A percentile compares a stretch with the other conserved stretches of the same genome.
These are phyloP conservation scores for Blastomussa wellsi DNA, from an alignment of 92 coral and sea anemone species.

Conservation along the genomic window DNA sequence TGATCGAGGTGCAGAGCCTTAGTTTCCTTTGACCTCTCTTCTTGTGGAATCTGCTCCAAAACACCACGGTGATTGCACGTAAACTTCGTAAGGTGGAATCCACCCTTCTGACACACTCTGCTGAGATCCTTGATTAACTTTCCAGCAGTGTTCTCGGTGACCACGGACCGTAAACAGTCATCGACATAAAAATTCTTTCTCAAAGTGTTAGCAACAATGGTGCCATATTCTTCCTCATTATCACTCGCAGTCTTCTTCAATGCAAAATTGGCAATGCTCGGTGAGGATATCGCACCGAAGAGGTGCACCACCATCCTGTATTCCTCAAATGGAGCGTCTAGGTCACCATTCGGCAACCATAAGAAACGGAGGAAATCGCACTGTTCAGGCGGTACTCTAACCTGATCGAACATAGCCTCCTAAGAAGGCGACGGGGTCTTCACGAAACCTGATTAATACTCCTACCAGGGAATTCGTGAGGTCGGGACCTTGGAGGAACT, in stretches of 20 bases:
- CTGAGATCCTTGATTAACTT: constrained; percentile 35
- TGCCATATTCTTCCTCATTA: constrained; percentile 32
- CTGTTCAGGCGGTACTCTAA: constrained; percentile 48
- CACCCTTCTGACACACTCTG: constrained; percentile 31
- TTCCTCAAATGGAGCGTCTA: constrained; percentile 33
- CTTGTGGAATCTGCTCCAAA: constrained; percentile 43
- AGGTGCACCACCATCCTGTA: constrained; percentile 59
- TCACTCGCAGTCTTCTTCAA: constrained; percentile 46
- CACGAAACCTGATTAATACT: constrained; percentile 42
- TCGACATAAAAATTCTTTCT: constrained; percentile 63
- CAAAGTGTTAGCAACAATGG: constrained; percentile 34
- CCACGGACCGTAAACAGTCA: constrained; percentile 57
- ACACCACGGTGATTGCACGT: constrained; percentile 43
- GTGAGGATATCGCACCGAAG: constrained; percentile 61
- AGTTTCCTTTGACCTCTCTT: constrained; percentile 45
- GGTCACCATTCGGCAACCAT: constrained; percentile 51
- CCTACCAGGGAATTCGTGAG: constrained; percentile 56
- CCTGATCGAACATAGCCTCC: constrained; percentile 66
- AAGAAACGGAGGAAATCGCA: constrained; percentile 42
- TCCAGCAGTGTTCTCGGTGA: constrained; percentile 35
- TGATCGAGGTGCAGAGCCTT: constrained; percentile 32
- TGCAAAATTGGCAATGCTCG: too few species aligned
- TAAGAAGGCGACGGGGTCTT: constrained; percentile 63
- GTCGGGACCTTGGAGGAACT: constrained; percentile 57
- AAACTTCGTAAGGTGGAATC: constrained; percentile 59